Evolutionary conservation across 2,113 vertebrate genomes (phyloP).

Genomic region (Psittacula cyanocephala): DNA sequence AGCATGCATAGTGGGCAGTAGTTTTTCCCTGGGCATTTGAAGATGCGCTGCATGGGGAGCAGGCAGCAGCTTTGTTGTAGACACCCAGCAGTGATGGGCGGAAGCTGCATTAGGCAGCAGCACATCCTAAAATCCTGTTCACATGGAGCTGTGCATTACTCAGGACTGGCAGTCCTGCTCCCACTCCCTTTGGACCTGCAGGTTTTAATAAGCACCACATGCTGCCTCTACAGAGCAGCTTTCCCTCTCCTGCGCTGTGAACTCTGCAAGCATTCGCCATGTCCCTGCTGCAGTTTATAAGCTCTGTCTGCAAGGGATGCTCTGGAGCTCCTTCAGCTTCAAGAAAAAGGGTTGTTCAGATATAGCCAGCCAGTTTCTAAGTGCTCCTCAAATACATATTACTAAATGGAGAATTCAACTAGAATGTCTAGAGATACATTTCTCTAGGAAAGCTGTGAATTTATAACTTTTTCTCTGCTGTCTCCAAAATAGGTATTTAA

Average conservation of each 20-base stretch:
- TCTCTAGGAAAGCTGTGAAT: neutral
- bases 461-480: neutral
- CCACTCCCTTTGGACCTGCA: neutral
- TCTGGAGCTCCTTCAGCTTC: conserved; percentile 1
- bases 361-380: neutral
- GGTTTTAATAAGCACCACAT: neutral
- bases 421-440: neutral
- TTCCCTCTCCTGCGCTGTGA: neutral
- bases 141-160: neutral
- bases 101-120: neutral
- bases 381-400: neutral
- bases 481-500: neutral
- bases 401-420: neutral
- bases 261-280: neutral
- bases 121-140: neutral
- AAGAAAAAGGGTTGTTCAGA: neutral
- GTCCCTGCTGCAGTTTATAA: neutral
- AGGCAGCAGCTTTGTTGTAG: neutral
- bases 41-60: neutral
- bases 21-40: neutral
- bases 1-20: neutral
- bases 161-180: neutral
- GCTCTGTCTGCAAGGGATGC: neutral
- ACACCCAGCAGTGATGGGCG: neutral
- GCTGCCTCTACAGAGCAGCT: neutral